A percentile compares a stretch with the other conserved stretches of the same genome.
Evolutionary conservation across 2,113 vertebrate genomes (phyloP).

Genomic region (Corynorhinus townsendii): DNA sequence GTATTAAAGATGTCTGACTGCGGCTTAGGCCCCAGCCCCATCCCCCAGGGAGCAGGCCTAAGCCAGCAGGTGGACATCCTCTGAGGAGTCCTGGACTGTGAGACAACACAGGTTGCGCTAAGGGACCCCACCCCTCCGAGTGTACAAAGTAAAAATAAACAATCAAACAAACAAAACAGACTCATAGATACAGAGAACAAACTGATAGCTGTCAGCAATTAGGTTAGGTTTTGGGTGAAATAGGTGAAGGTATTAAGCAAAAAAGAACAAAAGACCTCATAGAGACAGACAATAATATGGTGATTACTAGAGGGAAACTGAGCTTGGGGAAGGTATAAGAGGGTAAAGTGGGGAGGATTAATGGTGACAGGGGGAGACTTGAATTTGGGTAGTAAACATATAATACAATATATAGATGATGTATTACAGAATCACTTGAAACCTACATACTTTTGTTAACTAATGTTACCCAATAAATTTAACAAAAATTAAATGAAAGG

Average conservation of each 20-base stretch:
- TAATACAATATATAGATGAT: not conserved
- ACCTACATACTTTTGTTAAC: not conserved
- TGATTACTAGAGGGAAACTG: not conserved
- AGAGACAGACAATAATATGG: not conserved
- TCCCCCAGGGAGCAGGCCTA: no score
- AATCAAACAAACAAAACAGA: not conserved
- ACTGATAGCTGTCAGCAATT: not conserved
- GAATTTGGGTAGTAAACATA: not conserved
- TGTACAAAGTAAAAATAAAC: not conserved
- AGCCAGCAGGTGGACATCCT: no score
- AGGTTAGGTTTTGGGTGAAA: not conserved
- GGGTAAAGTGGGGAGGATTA: not conserved
- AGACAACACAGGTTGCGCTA: no score
- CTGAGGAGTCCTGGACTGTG: no score
- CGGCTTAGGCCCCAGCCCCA: no score
- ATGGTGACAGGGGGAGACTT: not conserved
- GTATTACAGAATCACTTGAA: not conserved
- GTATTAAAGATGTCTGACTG: no score
- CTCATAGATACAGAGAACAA: not conserved
- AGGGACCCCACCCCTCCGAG: no score
- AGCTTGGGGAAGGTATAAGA: not conserved
- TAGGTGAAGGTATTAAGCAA: not conserved
- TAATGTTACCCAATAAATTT: not conserved
- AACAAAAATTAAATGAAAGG: not conserved
- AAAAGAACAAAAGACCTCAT: not conserved